Base-by-base conservation (phyloP, 2,797 vertebrate genomes). In the Menidia menidia region DNA sequence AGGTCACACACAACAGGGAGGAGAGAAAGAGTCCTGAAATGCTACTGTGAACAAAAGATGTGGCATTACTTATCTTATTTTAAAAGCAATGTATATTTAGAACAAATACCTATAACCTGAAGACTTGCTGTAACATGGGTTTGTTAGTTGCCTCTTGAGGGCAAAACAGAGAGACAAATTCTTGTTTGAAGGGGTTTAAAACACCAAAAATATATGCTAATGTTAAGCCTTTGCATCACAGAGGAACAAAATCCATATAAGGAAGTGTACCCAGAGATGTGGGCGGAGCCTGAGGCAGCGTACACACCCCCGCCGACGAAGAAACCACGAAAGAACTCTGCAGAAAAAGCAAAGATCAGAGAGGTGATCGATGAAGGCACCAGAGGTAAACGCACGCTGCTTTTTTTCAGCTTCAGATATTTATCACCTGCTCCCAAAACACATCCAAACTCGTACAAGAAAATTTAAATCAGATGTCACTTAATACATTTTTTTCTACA, bases 311-410 rank as follows among this genome's bases (percentile, higher is more conserved):
- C 97, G 1, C 96, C 97, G 39, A 92, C 96, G 78, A 99, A 99
- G 91, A 98, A 98, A 60, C 96, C 97, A 3, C 92, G 97, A 59
- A 99, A 98, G 92, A 98, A 95, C 94, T 92, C 95, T 42, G 86
- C 85, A 0, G 94, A 95, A 60, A 95, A 95, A 74, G 88, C 84
- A 47, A 95, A 98, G 93, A 96, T 99, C 92, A 95, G 97, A 92
- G 97, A 99, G 88, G 97, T 99, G 79, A 98, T 99, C 30, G 98
- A 99, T 0, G 98, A 99, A 82, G 96, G 97, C 73, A 98, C 97
- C 73, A 94, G 97, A 96, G 98, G 97, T 97, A 89, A 72, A 70
- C 25, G 19, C 0, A 10, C n/a, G 31, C 30, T 59, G 19, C 44
- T 30, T 8, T 30, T 30, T 30, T 16, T 4, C 19, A 14, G 8